Conservation (phyloP, 2,113 vertebrate species). For the Trogon melanurus region DNA sequence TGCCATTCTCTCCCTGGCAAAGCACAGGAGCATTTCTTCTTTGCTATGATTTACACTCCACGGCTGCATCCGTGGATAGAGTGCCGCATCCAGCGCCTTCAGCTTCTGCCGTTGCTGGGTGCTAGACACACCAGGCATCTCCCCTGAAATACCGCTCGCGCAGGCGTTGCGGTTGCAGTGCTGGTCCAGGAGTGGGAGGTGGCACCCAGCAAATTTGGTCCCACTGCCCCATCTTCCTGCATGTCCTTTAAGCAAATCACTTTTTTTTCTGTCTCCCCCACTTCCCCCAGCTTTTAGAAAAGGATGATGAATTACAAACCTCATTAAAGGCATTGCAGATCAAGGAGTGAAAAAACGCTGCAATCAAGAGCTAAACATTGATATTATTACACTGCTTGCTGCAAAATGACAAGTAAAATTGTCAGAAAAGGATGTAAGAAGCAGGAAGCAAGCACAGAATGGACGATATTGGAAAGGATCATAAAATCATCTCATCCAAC, state of each 20-base stretch:
- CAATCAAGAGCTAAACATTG: neutral
- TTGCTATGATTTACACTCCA: neutral
- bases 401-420: neutral
- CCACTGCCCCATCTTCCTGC: neutral
- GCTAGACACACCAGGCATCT: neutral
- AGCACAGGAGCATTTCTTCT: neutral
- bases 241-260: neutral
- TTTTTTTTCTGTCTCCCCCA: neutral
- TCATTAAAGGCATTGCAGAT: neutral
- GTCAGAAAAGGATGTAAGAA: neutral
- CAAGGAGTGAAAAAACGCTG: neutral
- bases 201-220: neutral
- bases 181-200: neutral
- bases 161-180: neutral
- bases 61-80: neutral
- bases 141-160: neutral
- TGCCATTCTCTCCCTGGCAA: neutral
- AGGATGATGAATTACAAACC: neutral
- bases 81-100: neutral
- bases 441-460: neutral
- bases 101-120: neutral
- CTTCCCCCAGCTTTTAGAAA: neutral
- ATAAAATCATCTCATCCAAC: neutral
- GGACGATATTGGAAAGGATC: neutral
- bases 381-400: neutral